Base-by-base conservation (phyloP, 2,888 invertebrate species). In the Cheilosia pagana region DNA sequence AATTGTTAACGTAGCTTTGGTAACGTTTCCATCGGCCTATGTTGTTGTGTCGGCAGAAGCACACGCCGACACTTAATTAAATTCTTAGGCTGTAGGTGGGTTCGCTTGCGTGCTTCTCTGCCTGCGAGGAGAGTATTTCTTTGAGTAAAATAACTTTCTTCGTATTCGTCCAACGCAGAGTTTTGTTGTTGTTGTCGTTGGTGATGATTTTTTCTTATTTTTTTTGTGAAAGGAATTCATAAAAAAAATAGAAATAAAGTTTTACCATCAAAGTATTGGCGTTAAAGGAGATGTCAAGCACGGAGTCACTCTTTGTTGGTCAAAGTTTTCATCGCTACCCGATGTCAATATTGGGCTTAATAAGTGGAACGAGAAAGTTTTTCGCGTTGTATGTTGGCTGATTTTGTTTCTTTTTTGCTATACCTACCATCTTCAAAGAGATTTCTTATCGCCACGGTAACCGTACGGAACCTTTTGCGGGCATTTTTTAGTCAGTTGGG, bases 1-100 rank as follows among this genome's bases (percentile, higher is more conserved):
- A 8, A 45, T 60, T 43, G 25, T 8, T 1, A 21, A 35, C 50
- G 35, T 63, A 48, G 31, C 35, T 48, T 48, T 63, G 43, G 45
- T n/a, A 59, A 59, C 59, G n/a, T 28, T 25, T 19, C 45, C 45
- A 12, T 19, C 45, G 14, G 16, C 14, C 19, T 45, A 12, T 48
- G 28, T 63, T 10, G 7, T 21, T 48, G 48, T 35, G 63, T 48
- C n/a, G 35, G 35, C 31, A 45, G 14, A 28, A 45, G 19, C 45
- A 50, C 48, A 67, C 65, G 41, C 52, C 31, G 41, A n/a, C 68
- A 41, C 65, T 65, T 76, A 68, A 68, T 76, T 76, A 68, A 68
- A 68, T 68, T 68, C 52, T 23, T 48, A 25, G 57, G 55, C 12
- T 25, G 21, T 45, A 19, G 19, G 16, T 45, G 1, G 16, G 8